Percentiles rank a stretch among this genome's conserved stretches.
Evolutionary conservation across 2,888 invertebrate species (phyloP).

Genomic region (Drosophila anomelani): DNA sequence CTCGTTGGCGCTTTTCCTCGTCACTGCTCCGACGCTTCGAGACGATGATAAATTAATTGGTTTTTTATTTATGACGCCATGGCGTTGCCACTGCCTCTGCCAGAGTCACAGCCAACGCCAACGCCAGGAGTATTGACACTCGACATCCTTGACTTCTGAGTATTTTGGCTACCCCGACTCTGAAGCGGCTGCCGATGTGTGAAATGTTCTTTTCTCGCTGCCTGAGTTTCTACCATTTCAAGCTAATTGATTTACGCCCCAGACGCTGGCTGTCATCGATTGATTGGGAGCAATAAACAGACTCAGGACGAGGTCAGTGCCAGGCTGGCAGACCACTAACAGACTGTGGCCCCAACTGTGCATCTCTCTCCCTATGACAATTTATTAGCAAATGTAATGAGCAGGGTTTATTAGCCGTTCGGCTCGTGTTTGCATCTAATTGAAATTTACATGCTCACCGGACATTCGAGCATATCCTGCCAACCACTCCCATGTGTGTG

Average conservation of each 20-base stretch:
- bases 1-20: conserved; percentile 17
- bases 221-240: conserved; percentile 22
- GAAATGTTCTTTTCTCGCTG: conserved; percentile 49
- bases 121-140: conserved; percentile 16
- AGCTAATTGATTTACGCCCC: conserved; percentile 51
- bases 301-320: conserved; percentile 36
- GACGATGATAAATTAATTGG: conserved; percentile 76
- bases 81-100: conserved; percentile 6
- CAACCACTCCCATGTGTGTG: conserved; percentile 24
- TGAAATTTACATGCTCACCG: conserved; percentile 66
- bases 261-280: conserved; percentile 47
- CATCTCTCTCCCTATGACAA: conserved; percentile 44
- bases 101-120: not conserved
- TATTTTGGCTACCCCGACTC: conserved; percentile 24
- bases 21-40: conserved; percentile 45
- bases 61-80: conserved; percentile 73
- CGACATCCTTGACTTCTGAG: conserved; percentile 26
- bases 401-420: conserved; percentile 71
- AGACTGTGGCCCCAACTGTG: conserved; percentile 22
- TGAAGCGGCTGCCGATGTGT: conserved; percentile 41
- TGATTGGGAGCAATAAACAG: conserved; percentile 67
- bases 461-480: conserved; percentile 41
- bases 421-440: conserved; percentile 73
- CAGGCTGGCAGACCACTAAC: conserved; percentile 27
- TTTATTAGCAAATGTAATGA: conserved; percentile 79